Evolutionary conservation across 1,140 invertebrate genomes (phyloP).

Genomic region (Trinorchestia longiramus): DNA sequence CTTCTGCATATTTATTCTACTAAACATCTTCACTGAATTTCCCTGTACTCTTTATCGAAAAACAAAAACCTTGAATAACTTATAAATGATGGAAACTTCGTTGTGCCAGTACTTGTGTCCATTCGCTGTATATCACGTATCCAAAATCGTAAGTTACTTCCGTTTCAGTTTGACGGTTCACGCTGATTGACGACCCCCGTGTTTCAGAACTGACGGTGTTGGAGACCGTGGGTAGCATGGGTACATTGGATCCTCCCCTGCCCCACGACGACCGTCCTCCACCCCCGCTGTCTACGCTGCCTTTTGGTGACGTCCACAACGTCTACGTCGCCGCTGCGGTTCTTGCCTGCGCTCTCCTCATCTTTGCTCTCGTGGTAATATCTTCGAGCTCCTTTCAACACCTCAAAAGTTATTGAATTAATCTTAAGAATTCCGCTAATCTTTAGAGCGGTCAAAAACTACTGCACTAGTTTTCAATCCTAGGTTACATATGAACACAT

Average conservation of each 20-base stretch:
- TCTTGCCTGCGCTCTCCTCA: background rate
- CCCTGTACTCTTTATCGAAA: too few relatives aligned
- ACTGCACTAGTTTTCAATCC: background rate
- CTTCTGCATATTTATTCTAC: too few relatives aligned
- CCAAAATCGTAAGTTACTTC: too few relatives aligned
- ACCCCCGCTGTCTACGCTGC: conserved; percentile 30
- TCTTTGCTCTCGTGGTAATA: conserved; percentile 31
- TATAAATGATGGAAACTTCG: too few relatives aligned
- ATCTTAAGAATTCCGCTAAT: background rate
- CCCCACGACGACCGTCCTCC: background rate
- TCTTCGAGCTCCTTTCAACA: background rate
- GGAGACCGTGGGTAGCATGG: conserved; percentile 47
- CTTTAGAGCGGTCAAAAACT: background rate
- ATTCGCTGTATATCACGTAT: too few relatives aligned
- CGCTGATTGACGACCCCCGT: background rate
- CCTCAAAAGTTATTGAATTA: background rate
- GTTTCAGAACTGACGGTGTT: conserved; percentile 28
- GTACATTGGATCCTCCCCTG: conserved; percentile 14
- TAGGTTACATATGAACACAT: too few relatives aligned
- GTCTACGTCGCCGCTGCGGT: conserved; percentile 32
- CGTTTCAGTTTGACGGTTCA: too few relatives aligned
- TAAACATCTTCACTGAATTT: too few relatives aligned
- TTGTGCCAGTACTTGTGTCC: too few relatives aligned
- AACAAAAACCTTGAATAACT: too few relatives aligned
- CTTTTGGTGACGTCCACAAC: conserved; percentile 30